Conservation (phyloP, 2,797 vertebrate genomes). For the Pelochelys cantorii region DNA sequence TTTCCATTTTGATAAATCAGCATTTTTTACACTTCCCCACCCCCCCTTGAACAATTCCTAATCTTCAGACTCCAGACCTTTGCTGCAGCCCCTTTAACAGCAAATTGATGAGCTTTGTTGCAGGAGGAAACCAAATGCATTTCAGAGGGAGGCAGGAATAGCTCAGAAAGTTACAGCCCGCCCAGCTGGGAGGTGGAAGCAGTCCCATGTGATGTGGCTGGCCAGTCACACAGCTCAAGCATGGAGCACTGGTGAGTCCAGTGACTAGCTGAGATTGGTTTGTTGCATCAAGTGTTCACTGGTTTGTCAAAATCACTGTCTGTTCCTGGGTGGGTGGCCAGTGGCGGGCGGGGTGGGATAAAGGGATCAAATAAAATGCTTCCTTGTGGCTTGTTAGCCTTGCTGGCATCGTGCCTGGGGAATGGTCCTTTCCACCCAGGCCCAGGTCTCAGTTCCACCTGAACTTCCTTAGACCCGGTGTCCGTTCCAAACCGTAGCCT, state of each 20-base stretch:
- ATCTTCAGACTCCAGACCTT: background rate
- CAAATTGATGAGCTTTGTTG: background rate
- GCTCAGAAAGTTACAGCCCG: background rate
- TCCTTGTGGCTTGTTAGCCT: background rate
- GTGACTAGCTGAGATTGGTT: background rate
- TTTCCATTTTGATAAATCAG: no score
- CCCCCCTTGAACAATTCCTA: no score
- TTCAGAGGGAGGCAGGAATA: background rate
- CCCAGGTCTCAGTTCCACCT: background rate
- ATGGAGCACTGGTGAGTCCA: background rate
- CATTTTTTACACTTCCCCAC: no score
- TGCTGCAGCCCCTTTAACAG: background rate
- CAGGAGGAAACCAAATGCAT: background rate
- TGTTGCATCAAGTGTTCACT: background rate
- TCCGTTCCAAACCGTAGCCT: background rate
- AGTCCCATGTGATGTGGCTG: background rate
- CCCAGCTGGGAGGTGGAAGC: background rate
- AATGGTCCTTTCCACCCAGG: background rate
- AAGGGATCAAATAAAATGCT: background rate
- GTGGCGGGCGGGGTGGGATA: background rate
- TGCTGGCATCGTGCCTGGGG: background rate
- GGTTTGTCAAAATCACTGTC: background rate
- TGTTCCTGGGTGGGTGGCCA: background rate
- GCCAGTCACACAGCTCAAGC: background rate
- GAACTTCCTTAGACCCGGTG: background rate